phyloP scores from a whole-genome alignment of 2,797 vertebrate species.

The Denticeps clupeoides region DNA sequence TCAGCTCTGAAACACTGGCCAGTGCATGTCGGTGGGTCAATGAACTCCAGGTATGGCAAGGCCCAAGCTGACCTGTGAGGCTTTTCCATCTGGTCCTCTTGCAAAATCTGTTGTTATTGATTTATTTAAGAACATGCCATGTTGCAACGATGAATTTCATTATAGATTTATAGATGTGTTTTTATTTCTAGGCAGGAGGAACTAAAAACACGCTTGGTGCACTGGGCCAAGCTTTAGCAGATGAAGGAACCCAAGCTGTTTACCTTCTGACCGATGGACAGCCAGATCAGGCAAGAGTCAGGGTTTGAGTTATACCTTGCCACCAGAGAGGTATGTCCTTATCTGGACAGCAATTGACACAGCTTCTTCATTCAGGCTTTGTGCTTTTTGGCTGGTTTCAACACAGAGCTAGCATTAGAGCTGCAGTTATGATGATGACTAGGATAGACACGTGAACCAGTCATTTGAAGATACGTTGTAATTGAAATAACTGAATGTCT shows the following conservation, averaged over 20 bases:
- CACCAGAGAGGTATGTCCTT: no score
- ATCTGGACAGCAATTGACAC: no score
- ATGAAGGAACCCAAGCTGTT: constrained; percentile 51
- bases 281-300: constrained; percentile 73
- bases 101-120: no score
- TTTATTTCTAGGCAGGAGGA: constrained; percentile 47
- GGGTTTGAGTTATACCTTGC: no score
- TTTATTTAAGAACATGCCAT: no score
- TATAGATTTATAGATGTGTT: not conserved
- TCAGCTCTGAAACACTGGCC: constrained; percentile 55
- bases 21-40: constrained; percentile 60
- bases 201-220: constrained; percentile 64
- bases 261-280: constrained; percentile 69
- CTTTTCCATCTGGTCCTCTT: not conserved
- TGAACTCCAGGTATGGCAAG: constrained; percentile 53
- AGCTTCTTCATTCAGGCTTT: no score
- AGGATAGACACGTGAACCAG: no score
- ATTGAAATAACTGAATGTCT: not conserved
- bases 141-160: no score
- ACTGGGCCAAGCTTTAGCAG: constrained; percentile 55
- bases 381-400: no score
- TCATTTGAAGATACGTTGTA: no score
- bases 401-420: no score
- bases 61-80: not conserved
- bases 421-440: no score